Evolutionary conservation across 2,888 invertebrate species (phyloP), one percentile per base, ranked within the genome.

Genomic region (Aphidoletes aphidimyza): DNA sequence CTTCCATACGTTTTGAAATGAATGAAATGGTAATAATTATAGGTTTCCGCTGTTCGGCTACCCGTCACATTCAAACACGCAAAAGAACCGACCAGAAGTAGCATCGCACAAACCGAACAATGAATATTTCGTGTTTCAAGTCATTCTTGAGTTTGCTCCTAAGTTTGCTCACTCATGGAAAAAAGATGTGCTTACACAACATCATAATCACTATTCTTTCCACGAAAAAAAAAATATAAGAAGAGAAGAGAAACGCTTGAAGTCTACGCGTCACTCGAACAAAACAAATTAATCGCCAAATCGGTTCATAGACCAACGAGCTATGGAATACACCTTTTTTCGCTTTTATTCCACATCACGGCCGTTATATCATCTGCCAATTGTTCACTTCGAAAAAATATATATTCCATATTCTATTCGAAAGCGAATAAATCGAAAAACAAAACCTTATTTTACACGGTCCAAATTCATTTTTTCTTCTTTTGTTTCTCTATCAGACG

Each of bases 21-120:
- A 36, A 36, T 19, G 78, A 81, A 37, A 37, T n/a, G 37, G 37
- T 37, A 81, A 81, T 81, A 81, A 81, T 81, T 81, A 81, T 81
- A n/a, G 81, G 36, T 81, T 81, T 81, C 81, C 81, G 81, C 81
- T 81, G 36, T 81, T 81, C 37, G 81, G 37, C 81, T 81, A 81
- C 81, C 54, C 78, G 37, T 81, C 81, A 69, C 69, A 69, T 30
- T 26, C 69, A 69, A 69, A 69, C 69, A 69, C 69, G 69, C 34
- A 69, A 69, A 34, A 69, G 30, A 69, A 69, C 54, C 6, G 42
- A 42, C 8, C 42, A 42, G 8, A 42, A 42, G 14, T 42, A 9
- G 42, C 42, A 6, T 42, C 14, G 42, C 6, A n/a, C n/a, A n/a
- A n/a, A n/a, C n/a, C n/a, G n/a, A n/a, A n/a, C n/a, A n/a, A n/a